Conservation (phyloP, 2,888 invertebrate species). For the Argyresthia goedartella region DNA sequence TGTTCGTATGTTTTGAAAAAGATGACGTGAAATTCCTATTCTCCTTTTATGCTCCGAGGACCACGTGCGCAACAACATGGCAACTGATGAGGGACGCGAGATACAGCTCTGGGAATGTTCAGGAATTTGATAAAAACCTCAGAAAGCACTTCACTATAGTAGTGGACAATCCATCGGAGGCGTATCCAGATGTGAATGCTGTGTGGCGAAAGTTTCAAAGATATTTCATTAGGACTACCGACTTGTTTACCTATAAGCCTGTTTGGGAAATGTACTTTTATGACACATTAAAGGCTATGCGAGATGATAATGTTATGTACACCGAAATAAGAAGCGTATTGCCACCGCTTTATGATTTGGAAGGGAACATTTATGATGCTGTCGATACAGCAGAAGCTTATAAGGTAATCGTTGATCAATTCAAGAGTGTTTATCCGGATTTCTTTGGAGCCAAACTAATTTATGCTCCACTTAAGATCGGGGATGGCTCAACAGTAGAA, state of each 20-base stretch:
- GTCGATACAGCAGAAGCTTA: constrained; percentile 69
- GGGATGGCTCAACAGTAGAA: constrained; percentile 41
- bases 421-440: constrained; percentile 70
- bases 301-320: constrained; percentile 79
- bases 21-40: constrained; percentile 34
- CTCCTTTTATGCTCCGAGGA: constrained; percentile 25
- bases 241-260: constrained; percentile 72
- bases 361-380: constrained; percentile 67
- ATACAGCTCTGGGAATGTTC: constrained; percentile 49
- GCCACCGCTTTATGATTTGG: constrained; percentile 74
- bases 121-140: constrained; percentile 66
- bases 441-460: constrained; percentile 79
- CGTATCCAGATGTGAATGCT: constrained; percentile 65
- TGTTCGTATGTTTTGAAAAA: constrained; percentile 65
- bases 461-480: constrained; percentile 73
- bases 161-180: constrained; percentile 47
- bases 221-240: constrained; percentile 63
- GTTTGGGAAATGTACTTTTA: constrained; percentile 77
- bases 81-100: constrained; percentile 57
- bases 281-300: constrained; percentile 72
- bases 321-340: constrained; percentile 76
- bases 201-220: constrained; percentile 73
- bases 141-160: constrained; percentile 67
- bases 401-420: constrained; percentile 66
- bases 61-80: constrained; percentile 47